Conservation (phyloP, 2,888 invertebrate genomes). For the Callimorpha dominula region DNA sequence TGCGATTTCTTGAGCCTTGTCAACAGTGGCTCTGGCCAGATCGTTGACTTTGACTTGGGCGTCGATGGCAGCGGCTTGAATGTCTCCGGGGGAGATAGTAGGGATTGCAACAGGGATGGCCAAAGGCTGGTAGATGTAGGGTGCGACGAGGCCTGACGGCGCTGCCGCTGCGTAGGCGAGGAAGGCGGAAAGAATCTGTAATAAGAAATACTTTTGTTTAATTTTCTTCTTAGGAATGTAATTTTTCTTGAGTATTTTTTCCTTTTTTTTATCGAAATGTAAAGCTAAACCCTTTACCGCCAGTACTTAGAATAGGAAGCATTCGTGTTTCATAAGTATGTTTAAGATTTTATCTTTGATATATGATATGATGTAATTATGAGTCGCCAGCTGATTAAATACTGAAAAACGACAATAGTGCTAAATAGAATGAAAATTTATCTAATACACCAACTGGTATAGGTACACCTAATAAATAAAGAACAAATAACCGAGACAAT, state of each 20-base stretch:
- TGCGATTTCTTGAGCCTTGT: slow-evolving; percentile 62
- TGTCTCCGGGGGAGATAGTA: slow-evolving; percentile 72
- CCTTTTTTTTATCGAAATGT: not conserved
- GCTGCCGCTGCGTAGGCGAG: slow-evolving; percentile 73
- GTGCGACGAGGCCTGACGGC: slow-evolving; percentile 59
- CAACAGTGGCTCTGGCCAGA: slow-evolving; percentile 61
- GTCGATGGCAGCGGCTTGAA: slow-evolving; percentile 77
- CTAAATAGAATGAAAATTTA: no score
- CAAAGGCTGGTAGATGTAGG: slow-evolving; percentile 40
- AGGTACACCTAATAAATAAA: no score
- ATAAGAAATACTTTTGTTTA: not conserved
- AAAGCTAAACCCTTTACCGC: no score
- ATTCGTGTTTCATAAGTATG: no score
- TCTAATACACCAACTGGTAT: no score
- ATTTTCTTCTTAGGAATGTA: not conserved
- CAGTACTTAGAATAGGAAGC: no score
- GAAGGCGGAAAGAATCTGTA: slow-evolving; percentile 71
- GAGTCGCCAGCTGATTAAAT: no score
- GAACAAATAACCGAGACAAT: no score
- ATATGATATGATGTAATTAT: no score
- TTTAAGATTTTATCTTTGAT: no score
- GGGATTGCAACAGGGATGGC: slow-evolving; percentile 58
- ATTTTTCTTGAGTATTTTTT: not conserved
- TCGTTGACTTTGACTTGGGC: slow-evolving; percentile 61
- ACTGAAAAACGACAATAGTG: no score